phyloP scores from a whole-genome alignment of 2,888 invertebrate genomes.

The Luffia ferchaultella region DNA sequence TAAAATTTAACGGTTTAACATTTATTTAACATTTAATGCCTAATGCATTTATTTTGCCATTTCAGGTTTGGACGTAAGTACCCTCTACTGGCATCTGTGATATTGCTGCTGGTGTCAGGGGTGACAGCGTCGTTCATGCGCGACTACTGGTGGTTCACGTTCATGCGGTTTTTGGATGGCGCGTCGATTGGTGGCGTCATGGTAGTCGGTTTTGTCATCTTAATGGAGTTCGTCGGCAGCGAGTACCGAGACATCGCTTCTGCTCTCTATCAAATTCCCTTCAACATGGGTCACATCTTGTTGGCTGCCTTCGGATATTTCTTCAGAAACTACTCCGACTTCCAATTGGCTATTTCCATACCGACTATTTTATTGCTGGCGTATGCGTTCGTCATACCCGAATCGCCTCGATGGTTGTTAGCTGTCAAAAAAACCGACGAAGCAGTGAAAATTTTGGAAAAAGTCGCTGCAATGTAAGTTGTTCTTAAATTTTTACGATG shows the following conservation, averaged over 20 bases:
- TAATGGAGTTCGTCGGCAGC: slow-evolving; percentile 73
- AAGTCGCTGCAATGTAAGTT: slow-evolving; percentile 66
- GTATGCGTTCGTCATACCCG: slow-evolving; percentile 76
- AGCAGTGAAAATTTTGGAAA: slow-evolving; percentile 70
- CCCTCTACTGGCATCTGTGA: slow-evolving; percentile 75
- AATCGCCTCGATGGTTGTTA: slow-evolving; percentile 83
- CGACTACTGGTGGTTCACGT: slow-evolving; percentile 67
- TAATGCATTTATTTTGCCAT: slow-evolving; percentile 5
- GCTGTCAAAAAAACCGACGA: slow-evolving; percentile 73
- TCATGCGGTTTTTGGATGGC: slow-evolving; percentile 74
- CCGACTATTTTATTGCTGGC: slow-evolving; percentile 65
- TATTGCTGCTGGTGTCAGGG: slow-evolving; percentile 75
- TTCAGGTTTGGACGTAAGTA: slow-evolving; percentile 77
- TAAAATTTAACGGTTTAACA: too few relatives aligned
- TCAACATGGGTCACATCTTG: slow-evolving; percentile 73
- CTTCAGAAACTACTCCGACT: slow-evolving; percentile 69
- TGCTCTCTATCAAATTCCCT: slow-evolving; percentile 74
- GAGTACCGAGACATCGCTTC: slow-evolving; percentile 63
- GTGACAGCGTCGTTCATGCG: slow-evolving; percentile 73
- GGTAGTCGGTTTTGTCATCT: slow-evolving; percentile 68
- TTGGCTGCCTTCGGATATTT: slow-evolving; percentile 70
- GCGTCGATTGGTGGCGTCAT: slow-evolving; percentile 84
- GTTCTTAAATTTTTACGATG: too few relatives aligned
- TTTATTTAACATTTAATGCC: too few relatives aligned
- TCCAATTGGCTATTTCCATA: slow-evolving; percentile 72